Percentiles rank a stretch among this genome's conserved stretches.
Conservation (phyloP, 2,888 invertebrate genomes). For the Pedicia rivosa region DNA sequence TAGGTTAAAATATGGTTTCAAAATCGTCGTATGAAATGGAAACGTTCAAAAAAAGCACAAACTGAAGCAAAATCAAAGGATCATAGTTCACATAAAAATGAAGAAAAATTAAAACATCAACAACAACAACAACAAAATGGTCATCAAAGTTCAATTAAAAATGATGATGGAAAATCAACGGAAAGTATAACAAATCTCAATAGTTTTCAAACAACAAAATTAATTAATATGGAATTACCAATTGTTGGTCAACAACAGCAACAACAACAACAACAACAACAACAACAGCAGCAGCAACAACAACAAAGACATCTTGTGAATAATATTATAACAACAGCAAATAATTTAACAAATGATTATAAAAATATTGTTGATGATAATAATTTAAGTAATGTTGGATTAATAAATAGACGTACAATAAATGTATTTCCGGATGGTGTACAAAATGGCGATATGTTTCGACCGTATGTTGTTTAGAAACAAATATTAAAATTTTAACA, state of each 20-base stretch:
- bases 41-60: slow-evolving; percentile 90
- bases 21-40: slow-evolving; percentile 98
- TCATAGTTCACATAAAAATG: slow-evolving; percentile 1
- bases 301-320: slow-evolving; percentile 14
- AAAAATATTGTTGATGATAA: slow-evolving; percentile 5
- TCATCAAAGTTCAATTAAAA: slow-evolving; percentile 1
- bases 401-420: slow-evolving; percentile 7
- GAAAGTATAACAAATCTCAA: slow-evolving; percentile 1
- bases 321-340: too few relatives aligned
- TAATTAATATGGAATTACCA: background rate
- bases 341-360: slow-evolving; percentile 8
- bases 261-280: slow-evolving; percentile 7
- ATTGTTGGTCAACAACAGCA: slow-evolving; percentile 10
- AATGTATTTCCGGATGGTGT: slow-evolving; percentile 7
- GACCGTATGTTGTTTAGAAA: slow-evolving; percentile 9
- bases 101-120: too few relatives aligned
- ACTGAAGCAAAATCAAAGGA: slow-evolving; percentile 59
- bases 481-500: background rate
- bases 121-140: too few relatives aligned
- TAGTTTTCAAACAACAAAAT: slow-evolving; percentile 1
- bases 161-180: background rate
- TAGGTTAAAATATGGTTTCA: slow-evolving; percentile 99
- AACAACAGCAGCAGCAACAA: slow-evolving; percentile 11
- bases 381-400: slow-evolving; percentile 6
- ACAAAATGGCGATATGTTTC: slow-evolving; percentile 9